Conservation (phyloP, 1,140 invertebrate species). For the Drosophila prosaltans region DNA sequence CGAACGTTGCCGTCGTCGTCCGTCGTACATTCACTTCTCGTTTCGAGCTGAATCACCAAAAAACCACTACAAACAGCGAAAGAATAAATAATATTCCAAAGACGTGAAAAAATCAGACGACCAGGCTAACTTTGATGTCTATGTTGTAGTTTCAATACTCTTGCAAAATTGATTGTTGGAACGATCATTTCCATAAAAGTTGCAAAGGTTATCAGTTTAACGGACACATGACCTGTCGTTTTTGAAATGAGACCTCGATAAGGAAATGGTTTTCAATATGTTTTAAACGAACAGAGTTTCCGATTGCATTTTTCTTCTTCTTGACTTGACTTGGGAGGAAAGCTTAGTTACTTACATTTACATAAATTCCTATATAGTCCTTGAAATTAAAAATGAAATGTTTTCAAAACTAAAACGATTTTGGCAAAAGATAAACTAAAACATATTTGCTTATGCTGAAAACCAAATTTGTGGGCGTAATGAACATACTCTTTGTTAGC, state of each 20-base stretch:
- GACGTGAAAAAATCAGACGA: slow-evolving; percentile 10
- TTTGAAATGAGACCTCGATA: no score
- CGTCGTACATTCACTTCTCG: slow-evolving; percentile 68
- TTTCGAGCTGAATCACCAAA: slow-evolving; percentile 63
- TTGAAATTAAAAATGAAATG: no score
- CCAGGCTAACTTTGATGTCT: neutral
- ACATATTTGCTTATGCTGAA: no score
- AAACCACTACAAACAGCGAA: slow-evolving; percentile 51
- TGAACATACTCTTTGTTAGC: neutral
- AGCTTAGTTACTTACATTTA: no score
- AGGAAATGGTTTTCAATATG: no score
- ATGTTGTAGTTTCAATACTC: neutral
- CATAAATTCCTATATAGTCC: no score
- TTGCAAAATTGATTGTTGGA: slow-evolving; percentile 2
- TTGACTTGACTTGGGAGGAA: no score
- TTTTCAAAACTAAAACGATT: no score
- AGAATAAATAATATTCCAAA: slow-evolving; percentile 60
- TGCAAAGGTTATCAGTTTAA: no score
- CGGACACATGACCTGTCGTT: neutral
- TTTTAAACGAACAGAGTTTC: no score
- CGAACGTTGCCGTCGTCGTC: neutral
- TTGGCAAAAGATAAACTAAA: no score
- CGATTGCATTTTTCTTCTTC: no score
- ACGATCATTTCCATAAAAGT: neutral
- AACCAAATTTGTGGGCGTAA: neutral